These are phyloP conservation scores for Trachymyrmex cornetzi DNA, from an alignment of 1,140 invertebrate genomes.

Conservation along the genomic window DNA sequence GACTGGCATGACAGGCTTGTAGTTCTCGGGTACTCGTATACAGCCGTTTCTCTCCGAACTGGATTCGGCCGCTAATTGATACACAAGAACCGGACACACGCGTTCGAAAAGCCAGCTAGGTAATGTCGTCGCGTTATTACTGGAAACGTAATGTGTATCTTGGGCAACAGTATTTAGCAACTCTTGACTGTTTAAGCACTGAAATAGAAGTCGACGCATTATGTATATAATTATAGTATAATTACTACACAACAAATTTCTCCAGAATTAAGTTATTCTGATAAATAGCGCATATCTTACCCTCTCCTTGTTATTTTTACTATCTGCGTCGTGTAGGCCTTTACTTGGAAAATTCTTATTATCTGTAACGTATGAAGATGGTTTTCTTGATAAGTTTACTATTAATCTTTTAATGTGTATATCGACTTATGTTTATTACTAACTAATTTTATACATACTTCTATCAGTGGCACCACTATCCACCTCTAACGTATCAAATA, in stretches of 20 bases:
- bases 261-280: background rate
- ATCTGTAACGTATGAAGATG: constrained; percentile 50
- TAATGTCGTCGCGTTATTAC: constrained; percentile 78
- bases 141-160: constrained; percentile 68
- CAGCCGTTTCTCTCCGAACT: constrained; percentile 87
- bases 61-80: constrained; percentile 88
- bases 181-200: constrained; percentile 85
- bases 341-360: constrained; percentile 65
- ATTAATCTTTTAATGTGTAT: background rate
- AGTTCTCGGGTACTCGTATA: constrained; percentile 83
- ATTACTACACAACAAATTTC: background rate
- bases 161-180: constrained; percentile 81
- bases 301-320: constrained; percentile 62
- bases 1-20: constrained; percentile 73
- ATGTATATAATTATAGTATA: background rate
- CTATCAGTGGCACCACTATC: constrained; percentile 68
- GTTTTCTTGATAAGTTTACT: background rate
- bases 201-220: constrained; percentile 59
- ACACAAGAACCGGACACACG: constrained; percentile 89
- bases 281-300: constrained; percentile 55
- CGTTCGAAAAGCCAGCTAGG: constrained; percentile 85
- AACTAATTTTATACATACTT: constrained; percentile 73
- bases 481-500: constrained; percentile 79
- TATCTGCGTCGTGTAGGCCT: constrained; percentile 67
- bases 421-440: constrained; percentile 36